Evolutionary conservation across 2,797 vertebrate species (phyloP).

Genomic region (Carduelis carduelis): DNA sequence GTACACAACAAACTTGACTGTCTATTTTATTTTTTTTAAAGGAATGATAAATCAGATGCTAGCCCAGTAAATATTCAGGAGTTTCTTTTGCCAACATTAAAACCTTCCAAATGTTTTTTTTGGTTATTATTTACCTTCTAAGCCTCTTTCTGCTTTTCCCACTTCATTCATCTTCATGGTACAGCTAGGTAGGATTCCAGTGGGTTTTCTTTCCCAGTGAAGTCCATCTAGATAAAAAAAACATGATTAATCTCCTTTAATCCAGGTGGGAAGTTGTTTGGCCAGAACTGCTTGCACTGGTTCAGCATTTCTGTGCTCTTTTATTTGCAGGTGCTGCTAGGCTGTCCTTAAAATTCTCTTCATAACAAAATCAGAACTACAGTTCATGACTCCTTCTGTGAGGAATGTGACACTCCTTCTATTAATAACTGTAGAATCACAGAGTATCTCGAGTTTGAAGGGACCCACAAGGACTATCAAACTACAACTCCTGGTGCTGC

Average conservation of each 20-base stretch:
- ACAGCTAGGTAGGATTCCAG: neutral
- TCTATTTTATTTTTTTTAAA: neutral
- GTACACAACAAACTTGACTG: neutral
- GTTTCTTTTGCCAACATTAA: neutral
- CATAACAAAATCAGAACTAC: neutral
- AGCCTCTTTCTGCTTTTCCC: neutral
- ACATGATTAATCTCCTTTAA: neutral
- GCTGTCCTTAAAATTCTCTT: neutral
- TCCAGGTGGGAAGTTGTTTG: neutral
- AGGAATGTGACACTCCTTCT: neutral
- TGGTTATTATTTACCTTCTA: neutral
- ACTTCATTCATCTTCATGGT: fast-evolving
- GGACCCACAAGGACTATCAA: neutral
- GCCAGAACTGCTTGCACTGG: neutral
- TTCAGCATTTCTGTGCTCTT: neutral
- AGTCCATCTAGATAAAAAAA: neutral
- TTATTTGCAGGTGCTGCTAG: neutral
- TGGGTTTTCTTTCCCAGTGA: neutral
- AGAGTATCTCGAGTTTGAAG: neutral
- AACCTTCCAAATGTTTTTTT: neutral
- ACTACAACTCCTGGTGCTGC: neutral
- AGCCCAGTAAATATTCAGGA: neutral
- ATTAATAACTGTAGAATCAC: neutral
- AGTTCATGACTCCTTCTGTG: neutral
- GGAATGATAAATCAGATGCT: neutral